Base-by-base conservation (phyloP, 2,797 vertebrate genomes). In the Semaprochilodus insignis region DNA sequence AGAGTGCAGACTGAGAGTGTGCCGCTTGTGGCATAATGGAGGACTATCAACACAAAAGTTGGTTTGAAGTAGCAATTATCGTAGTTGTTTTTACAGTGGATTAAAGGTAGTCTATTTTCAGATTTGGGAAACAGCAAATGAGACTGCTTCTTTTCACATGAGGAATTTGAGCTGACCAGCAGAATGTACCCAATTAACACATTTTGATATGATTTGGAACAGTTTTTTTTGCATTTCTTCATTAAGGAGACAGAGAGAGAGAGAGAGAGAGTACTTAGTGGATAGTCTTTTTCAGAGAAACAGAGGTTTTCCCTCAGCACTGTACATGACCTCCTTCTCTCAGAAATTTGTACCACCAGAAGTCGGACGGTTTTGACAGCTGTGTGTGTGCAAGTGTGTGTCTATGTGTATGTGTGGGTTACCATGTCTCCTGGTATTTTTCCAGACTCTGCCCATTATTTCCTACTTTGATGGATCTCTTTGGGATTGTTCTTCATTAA, bases 401-500 rank as follows among this genome's bases (percentile, higher is more conserved):
- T 23, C 16, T 19, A 52, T 40, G 48, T 78, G 54, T 59, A 62
- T 51, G 16, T 74, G 67, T 54, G 67, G 59, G 81, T 59, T 63
- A 51, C 23, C 54, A 36, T 59, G 70, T 77, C n/a, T 67, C 44
- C 72, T 80, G 73, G 40, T 81, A 75, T 81, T 81, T 80, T 66
- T 75, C 67, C 80, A n/a, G 59, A 67, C 69, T 70, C 34, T 25
- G 51, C 8, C 11, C 44, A 25, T 74, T 81, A 40, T 40, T 72
- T 72, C 72, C 71, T 76, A 17, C 52, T 27, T 55, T 89, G 80
- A 92, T 93, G 85, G 82, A 87, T 92, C 87, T 89, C 40, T 6
- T 65, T 44, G 48, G 71, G 85, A 84, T 88, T 88, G 82, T 77
- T 85, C 82, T 40, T 80, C 86, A 81, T 27, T 34, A 0, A 86